phyloP scores from a whole-genome alignment of 2,888 invertebrate species.

The Sinohyriopsis cumingii region DNA sequence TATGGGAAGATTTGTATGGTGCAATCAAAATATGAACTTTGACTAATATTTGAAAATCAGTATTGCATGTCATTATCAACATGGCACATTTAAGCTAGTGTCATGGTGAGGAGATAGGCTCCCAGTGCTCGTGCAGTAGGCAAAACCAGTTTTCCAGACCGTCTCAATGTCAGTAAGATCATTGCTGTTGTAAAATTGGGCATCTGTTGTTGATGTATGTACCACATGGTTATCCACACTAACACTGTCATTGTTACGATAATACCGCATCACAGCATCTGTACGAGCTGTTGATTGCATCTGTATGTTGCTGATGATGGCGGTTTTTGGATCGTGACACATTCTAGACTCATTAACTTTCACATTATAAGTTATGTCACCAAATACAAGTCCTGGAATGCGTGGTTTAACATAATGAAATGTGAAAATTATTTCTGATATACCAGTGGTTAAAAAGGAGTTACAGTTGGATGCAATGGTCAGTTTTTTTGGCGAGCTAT shows the following conservation, averaged over 20 bases:
- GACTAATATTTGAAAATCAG: no score
- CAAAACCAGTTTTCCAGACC: slow-evolving; percentile 64
- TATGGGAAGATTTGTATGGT: no score
- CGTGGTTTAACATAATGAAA: slow-evolving; percentile 46
- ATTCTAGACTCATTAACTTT: slow-evolving; percentile 20
- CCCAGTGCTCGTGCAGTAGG: slow-evolving; percentile 55
- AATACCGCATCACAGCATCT: slow-evolving; percentile 51
- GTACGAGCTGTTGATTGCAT: slow-evolving; percentile 11
- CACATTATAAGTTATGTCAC: slow-evolving; percentile 56
- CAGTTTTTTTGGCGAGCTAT: slow-evolving; percentile 22
- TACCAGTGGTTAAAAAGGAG: slow-evolving; percentile 16
- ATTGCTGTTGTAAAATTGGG: slow-evolving; percentile 18
- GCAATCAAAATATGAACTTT: no score
- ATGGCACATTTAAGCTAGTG: slow-evolving; percentile 26
- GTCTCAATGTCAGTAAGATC: slow-evolving; percentile 48
- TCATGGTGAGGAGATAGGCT: slow-evolving; percentile 52
- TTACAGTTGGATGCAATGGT: slow-evolving; percentile 18
- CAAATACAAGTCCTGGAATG: slow-evolving; percentile 47
- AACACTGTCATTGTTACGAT: slow-evolving; percentile 28
- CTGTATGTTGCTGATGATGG: slow-evolving; percentile 20
- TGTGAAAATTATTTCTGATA: slow-evolving; percentile 33
- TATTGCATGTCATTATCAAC: slow-evolving; percentile 3
- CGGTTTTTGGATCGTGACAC: slow-evolving; percentile 25
- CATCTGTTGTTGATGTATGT: slow-evolving; percentile 1
- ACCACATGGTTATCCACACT: slow-evolving; percentile 28